Base-by-base conservation (phyloP, 2,797 vertebrate genomes). In the Platyrinchus mystaceus region DNA sequence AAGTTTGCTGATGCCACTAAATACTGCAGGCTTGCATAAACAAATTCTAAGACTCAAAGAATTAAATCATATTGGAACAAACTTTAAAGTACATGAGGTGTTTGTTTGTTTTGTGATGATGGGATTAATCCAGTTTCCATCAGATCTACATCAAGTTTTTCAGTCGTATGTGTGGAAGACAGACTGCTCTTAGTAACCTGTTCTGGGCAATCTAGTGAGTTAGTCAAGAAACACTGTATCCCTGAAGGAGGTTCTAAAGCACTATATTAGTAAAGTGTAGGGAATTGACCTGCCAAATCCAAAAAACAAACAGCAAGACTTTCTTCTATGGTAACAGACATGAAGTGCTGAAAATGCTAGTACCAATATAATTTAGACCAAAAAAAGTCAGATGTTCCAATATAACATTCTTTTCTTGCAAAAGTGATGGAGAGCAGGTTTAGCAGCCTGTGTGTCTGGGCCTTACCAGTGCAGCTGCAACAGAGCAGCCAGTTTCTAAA, bases 1-100 rank as follows among this genome's bases (percentile, higher is more conserved):
- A 97, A 96, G 74, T 93, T 93, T 95, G 84, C 74, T 66, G 81
- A 84, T 70, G 79, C 39, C 46, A 60, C 47, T 93, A 85, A 86
- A 85, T 91, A 36, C 24, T 5, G 12, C 39, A 22, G 34, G 75
- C 64, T 96, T 82, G 63, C 74, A 86, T 81, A 96, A 94, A 50
- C n/a, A 91, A 82, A 78, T 39, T 69, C 55, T 84, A 43, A 90
- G 79, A 88, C 8, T 73, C 44, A 18, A 47, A 69, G 39, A 77
- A 94, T 68, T 84, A 94, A 75, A 91, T 74, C 20, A 21, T 50
- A 69, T 28, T 60, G 60, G 34, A 44, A 44, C 12, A 87, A 80
- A 84, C 39, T 58, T 87, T 68, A 32, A 95, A 79, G 62, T 81
- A 74, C 2, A 2, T 41, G 39, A 17, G 6, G 19, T 37, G 8